Base-by-base conservation (phyloP, 2,797 vertebrate species). In the Takifugu ocellatus region DNA sequence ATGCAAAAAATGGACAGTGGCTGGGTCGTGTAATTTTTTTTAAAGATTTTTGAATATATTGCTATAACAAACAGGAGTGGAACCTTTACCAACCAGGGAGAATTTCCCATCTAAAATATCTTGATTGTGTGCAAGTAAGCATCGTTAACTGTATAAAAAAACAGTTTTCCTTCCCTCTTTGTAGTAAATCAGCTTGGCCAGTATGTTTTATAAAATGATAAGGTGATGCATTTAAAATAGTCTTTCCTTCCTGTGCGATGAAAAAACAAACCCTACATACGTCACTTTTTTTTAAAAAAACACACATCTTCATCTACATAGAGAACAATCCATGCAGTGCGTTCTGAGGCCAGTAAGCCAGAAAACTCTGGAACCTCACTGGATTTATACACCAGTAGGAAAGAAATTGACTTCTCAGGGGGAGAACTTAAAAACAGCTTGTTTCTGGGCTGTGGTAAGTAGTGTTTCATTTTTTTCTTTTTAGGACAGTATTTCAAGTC, bases 321-420 rank as follows among this genome's bases (percentile, higher is more conserved):
- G 25, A 69, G 51, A 79, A 75, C 59, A 74, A 81, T 69, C 69
- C 84, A 87, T 88, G 84, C 82, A 82, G 74, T 81, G 81, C 60
- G 59, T 67, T 11, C 63, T 43, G 43, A 63, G 68, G 66, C 61
- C 70, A 43, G 54, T 33, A 59, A 72, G 68, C 50, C 6, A 33
- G 48, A 51, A 15, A 26, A 36, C 3, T 31, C 62, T 55, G 54
- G 24, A 50, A 53, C 59, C 63, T 43, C 15, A 1, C 52, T 54
- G 70, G 57, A 63, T 61, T 75, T 75, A 52, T 46, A 42, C 52
- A 45, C 45, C 67, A 70, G 61, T 39, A 62, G 74, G 67, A 36
- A 16, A 81, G 77, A 14, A 14, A 4, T 12, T 14, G 11, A 14
- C 36, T 39, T 39, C 36, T 16, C 43, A 16, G 42, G 43, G n/a